Evolutionary conservation across 2,113 vertebrate genomes (phyloP).

Genomic region (Elephantulus edwardii): DNA sequence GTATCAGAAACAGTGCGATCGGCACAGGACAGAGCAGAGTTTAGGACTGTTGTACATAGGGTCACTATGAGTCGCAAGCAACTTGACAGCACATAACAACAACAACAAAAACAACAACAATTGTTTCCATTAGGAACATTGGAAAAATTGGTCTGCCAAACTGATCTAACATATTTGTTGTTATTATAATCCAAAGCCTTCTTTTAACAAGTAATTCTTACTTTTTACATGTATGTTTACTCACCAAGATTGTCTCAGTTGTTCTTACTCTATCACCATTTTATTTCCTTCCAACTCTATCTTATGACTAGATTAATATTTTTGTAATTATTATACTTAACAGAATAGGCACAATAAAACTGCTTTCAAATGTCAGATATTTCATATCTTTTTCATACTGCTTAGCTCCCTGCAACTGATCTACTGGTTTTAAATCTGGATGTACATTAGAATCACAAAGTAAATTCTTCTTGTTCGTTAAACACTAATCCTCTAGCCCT

Average conservation of each 20-base stretch:
- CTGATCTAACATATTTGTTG: no score
- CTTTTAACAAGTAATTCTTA: no score
- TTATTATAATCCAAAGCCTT: no score
- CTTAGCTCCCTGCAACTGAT: neutral
- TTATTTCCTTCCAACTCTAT: no score
- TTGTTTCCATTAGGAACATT: no score
- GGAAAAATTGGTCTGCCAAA: no score
- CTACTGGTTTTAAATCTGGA: neutral
- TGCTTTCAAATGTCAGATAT: neutral
- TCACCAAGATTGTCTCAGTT: no score
- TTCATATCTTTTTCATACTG: neutral
- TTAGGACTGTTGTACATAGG: neutral
- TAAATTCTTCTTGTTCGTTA: neutral
- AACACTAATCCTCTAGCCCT: neutral
- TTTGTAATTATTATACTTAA: neutral
- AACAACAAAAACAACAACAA: no score
- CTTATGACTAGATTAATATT: neutral
- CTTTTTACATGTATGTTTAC: no score
- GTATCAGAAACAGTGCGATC: no score
- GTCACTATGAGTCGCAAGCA: neutral
- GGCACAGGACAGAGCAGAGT: no score
- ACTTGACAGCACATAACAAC: neutral
- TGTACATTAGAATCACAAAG: neutral
- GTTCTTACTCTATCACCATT: no score
- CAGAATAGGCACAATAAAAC: neutral